Base-by-base conservation (phyloP, 1,140 invertebrate species). In the Chelonus insularis region DNA sequence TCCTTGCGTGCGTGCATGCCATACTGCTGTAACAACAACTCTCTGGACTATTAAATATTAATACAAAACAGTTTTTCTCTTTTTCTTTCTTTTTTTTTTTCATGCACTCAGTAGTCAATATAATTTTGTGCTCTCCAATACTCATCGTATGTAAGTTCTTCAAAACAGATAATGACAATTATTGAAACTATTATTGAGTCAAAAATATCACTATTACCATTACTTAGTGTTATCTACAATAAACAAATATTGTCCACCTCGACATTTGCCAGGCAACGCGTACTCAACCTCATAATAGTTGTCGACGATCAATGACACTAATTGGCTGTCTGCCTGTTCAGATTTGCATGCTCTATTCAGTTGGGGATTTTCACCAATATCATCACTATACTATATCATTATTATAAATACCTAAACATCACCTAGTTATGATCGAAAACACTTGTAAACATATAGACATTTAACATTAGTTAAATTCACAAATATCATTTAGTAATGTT, bases 181-280 rank as follows among this genome's bases (percentile, higher is more conserved):
- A 7, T 29, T 29, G 5, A 4, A 2, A 18, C n/a, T 51, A 51
- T 21, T 51, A 51, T 21, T 20, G 21, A 18, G 9, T 34, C 16
- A n/a, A 34, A 1, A 16, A 12, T 11, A 14, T 9, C 36, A 55
- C 32, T 37, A 37, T 32, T 14, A 37, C 51, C 12, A 16, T 29
- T 4, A 55, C 29, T 55, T 55, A 37, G 32, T n/a, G 29, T 55
- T 55, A 39, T 55, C 32, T 25, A 12, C 36, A 32, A 55, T 55
- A 55, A 55, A 55, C 51, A 55, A 55, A 55, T 20, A 34, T 55
- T 55, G 51, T 55, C 21, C 21, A 21, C 16, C 48, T 8, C 29
- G 29, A 51, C 48, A 37, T 39, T 37, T 55, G 29, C 18, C 51
- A 21, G 8, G 12, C 18, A 21, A 39, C n/a, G 51, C 51, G 16